Evolutionary conservation across 1,140 invertebrate genomes (phyloP).

Genomic region (Scylla paramamosain): DNA sequence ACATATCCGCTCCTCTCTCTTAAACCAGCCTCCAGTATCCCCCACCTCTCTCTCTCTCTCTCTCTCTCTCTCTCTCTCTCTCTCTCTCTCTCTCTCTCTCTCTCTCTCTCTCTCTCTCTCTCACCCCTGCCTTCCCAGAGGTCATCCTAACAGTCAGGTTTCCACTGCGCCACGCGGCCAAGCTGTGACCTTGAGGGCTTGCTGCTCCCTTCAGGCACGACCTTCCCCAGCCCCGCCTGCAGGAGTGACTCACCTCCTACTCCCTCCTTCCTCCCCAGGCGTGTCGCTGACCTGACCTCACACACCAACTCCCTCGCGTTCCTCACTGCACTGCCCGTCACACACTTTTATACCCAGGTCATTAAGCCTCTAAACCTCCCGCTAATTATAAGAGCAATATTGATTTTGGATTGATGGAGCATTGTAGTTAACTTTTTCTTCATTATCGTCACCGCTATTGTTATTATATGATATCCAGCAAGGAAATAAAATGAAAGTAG

Average conservation of each 20-base stretch:
- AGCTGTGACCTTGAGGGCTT: neutral
- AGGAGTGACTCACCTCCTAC: neutral
- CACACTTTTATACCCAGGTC: neutral
- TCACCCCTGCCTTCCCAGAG: neutral
- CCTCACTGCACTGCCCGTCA: neutral
- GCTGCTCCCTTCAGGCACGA: neutral
- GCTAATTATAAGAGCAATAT: too few species aligned
- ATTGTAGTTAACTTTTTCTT: neutral
- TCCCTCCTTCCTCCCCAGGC: neutral
- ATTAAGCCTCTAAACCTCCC: too few species aligned
- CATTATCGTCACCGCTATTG: neutral
- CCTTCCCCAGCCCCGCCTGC: neutral
- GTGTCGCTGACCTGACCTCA: neutral
- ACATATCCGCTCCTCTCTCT: neutral
- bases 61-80: neutral
- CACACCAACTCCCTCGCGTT: neutral
- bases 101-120: slow-evolving; percentile 3
- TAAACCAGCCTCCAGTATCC: neutral
- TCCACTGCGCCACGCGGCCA: neutral
- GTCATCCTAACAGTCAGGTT: slow-evolving; percentile 21
- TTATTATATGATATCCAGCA: too few species aligned
- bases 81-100: slow-evolving; percentile 24
- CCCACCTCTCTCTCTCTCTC: neutral
- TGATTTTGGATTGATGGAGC: too few species aligned
- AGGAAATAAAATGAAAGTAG: too few species aligned